Evolutionary conservation across 2,797 vertebrate species (phyloP).

Genomic region (Ateles fusciceps): DNA sequence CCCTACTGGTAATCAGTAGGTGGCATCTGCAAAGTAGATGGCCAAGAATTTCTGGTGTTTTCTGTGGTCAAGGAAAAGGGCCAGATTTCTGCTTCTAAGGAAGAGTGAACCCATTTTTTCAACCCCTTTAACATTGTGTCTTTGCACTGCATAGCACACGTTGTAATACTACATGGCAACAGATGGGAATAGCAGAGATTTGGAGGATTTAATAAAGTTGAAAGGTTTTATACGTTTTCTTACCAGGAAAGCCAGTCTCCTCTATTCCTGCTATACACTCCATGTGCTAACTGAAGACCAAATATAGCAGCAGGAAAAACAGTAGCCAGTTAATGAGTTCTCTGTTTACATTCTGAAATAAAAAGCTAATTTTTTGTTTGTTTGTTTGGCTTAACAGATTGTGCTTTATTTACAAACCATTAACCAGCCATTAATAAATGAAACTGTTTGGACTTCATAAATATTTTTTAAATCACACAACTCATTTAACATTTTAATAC

Average conservation of each 20-base stretch:
- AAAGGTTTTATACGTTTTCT: background rate
- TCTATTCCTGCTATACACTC: background rate
- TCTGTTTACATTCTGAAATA: conserved; percentile 39
- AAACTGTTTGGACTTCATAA: conserved; percentile 41
- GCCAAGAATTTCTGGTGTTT: conserved; percentile 48
- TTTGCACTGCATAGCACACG: background rate
- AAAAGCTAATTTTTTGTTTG: conserved; percentile 25
- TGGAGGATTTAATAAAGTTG: background rate
- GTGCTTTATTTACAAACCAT: conserved; percentile 54
- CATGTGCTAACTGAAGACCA: background rate
- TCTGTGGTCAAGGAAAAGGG: conserved; percentile 36
- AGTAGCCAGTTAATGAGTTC: conserved; percentile 33
- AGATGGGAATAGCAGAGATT: background rate
- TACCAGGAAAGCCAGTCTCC: background rate
- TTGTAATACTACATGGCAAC: background rate
- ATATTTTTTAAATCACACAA: conserved; percentile 45
- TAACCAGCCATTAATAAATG: conserved; percentile 57
- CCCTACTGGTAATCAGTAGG: conserved; percentile 21
- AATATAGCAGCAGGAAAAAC: background rate
- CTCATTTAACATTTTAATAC: conserved; percentile 25
- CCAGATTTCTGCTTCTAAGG: background rate
- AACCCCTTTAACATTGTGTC: background rate
- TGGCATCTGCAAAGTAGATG: conserved; percentile 26
- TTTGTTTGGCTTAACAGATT: conserved; percentile 54
- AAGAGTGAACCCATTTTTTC: background rate